Base-by-base conservation (phyloP, 2,888 invertebrate genomes). In the Arrhopalites spinosus region DNA sequence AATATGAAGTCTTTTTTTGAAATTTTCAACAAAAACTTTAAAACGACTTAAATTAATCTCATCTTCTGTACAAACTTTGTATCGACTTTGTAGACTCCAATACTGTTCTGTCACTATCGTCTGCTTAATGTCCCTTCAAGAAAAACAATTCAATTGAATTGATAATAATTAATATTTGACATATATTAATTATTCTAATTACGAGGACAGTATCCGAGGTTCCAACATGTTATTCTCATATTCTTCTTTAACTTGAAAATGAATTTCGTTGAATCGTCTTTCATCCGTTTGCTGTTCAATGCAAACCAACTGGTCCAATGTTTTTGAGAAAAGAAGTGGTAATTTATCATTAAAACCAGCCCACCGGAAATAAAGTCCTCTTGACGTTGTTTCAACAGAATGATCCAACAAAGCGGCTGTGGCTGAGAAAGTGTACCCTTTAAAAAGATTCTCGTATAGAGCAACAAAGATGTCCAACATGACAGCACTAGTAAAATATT, bases 261-360 rank as follows among this genome's bases (percentile, higher is more conserved):
- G 15, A 17, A 17, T 63, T 27, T 30, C 50, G n/a, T 64, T 17
- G 30, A 73, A 73, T 47, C 25, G 15, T 17, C 1, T 30, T 30
- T 30, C 11, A 67, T 13, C 23, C 29, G 43, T n/a, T 8, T 30
- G 15, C 1, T 69, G 15, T 25, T 63, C 47, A 8, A 73, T 73
- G 13, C 27, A 43, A 63, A 73, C n/a, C n/a, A n/a, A 47, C 17
- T 61, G 27, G 2, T 27, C 29, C 0, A 73, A 7, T 1, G 61
- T 25, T n/a, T 63, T 17, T 15, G 17, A 15, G 0, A 73, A 30
- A 17, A 73, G 36, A 2, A 53, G 27, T 0, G 66, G 7, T 17
- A 73, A 25, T 36, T 73, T 73, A 3, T 73, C 47, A 45, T 30
- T 73, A 20, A 73, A 73, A 3, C 73, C 73, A 15, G 64, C 20